Base-by-base conservation (phyloP, 2,113 vertebrate species). In the Athene cunicularia region DNA sequence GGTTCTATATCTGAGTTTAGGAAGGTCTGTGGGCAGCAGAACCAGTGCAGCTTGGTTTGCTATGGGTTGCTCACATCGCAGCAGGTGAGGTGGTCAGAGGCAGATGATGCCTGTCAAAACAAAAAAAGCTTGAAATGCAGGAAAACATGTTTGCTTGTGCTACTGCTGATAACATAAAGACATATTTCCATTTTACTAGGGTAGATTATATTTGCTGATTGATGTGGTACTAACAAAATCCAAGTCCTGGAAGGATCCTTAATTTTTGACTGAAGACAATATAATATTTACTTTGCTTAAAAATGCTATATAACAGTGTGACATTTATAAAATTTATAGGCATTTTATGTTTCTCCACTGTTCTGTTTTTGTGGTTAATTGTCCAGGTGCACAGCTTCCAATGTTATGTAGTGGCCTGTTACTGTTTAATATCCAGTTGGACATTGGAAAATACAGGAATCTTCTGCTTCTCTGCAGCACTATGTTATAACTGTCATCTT, bases 11-110 rank as follows among this genome's bases (percentile, higher is more conserved):
- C 64, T 86, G n/a, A 49, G 17, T 37, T 64, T 15, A 33, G 19
- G 41, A 70, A 45, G 17, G 19, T 35, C 30, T 71, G 21, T 33
- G 11, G 26, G 27, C 19, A 24, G 50, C n/a, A 55, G 28, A 72
- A 66, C n/a, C 35, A 6, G 17, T 3, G 18, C 14, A 82, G 9
- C 39, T 76, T 37, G 26, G 9, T 64, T 35, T 81, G 28, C 24
- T 45, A 0, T 50, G 41, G 20, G 12, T 50, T 1, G 0, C 14
- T 45, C 39, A 24, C 5, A 2, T 41, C 23, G 4, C 55, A 10
- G 33, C 14, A 64, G 24, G 43, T 41, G 17, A 8, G 6, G 11
- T 49, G 30, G 19, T 41, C 24, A 32, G 24, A 70, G 49, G 4
- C 52, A 62, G n/a, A 35, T 35, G n/a, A 43, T 81, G 11, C 9